Evolutionary conservation across 2,113 vertebrate genomes (phyloP).

Genomic region (Ctenomys sociabilis): DNA sequence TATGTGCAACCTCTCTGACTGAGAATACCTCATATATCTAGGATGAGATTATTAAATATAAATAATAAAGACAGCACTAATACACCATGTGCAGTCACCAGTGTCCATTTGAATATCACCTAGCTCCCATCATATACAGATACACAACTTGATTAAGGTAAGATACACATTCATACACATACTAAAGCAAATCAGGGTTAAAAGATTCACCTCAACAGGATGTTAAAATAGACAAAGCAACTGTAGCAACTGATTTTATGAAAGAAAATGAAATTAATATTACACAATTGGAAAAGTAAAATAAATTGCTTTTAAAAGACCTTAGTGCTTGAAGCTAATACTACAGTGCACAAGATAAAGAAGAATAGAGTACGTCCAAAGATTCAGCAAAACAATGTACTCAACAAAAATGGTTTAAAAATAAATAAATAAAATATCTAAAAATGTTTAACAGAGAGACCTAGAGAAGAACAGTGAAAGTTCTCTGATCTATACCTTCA

Average conservation of each 20-base stretch:
- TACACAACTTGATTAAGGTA: neutral
- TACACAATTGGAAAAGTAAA: neutral
- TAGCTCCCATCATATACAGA: neutral
- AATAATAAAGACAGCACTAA: neutral
- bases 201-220: neutral
- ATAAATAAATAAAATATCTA: neutral
- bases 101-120: neutral
- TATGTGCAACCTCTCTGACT: neutral
- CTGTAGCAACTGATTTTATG: too few relatives aligned
- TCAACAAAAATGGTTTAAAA: neutral
- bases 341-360: neutral
- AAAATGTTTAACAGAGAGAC: neutral
- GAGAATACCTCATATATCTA: neutral
- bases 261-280: too few relatives aligned
- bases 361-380: neutral
- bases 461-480: neutral
- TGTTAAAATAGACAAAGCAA: neutral
- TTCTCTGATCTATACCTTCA: neutral
- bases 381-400: neutral
- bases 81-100: neutral
- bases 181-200: neutral
- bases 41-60: neutral
- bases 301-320: neutral
- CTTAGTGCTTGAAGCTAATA: neutral
- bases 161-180: neutral